Evolutionary conservation across 2,113 vertebrate species (phyloP).

Genomic region (Ctenomys sociabilis): DNA sequence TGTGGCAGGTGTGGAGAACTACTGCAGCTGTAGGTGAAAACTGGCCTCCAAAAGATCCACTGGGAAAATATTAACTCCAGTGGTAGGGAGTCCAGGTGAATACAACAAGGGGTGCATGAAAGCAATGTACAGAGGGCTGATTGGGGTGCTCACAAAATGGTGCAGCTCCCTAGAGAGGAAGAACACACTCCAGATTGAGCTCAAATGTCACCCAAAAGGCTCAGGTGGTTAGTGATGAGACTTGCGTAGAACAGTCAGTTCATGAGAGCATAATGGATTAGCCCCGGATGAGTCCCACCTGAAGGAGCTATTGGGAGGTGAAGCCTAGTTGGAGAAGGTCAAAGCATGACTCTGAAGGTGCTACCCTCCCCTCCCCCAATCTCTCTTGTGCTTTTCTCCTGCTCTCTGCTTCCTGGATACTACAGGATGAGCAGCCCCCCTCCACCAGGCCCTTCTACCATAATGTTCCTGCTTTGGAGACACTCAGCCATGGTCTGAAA

Average conservation of each 20-base stretch:
- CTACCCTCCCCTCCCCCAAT: not conserved
- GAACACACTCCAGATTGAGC: not conserved
- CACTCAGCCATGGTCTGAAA: not conserved
- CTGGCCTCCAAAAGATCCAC: not conserved
- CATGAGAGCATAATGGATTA: not conserved
- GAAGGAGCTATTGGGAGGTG: not conserved
- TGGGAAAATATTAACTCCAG: not conserved
- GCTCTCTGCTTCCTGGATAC: not conserved
- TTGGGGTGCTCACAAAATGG: not conserved
- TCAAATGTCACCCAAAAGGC: not conserved
- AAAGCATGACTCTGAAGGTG: not conserved
- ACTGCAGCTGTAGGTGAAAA: not conserved
- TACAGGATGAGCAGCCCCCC: not conserved
- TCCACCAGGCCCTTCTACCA: not conserved
- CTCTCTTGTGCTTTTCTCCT: not conserved
- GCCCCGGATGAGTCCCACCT: not conserved
- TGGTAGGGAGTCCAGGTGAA: not conserved
- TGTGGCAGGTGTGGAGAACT: not conserved
- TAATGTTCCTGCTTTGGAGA: not conserved
- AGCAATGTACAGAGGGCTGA: not conserved
- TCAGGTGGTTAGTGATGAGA: not conserved
- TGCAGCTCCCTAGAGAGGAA: not conserved
- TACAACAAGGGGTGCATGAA: not conserved
- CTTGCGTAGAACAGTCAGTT: too few relatives aligned
- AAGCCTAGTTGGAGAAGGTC: not conserved